These are phyloP conservation scores for Ridgeia piscesae DNA, from an alignment of 1,140 invertebrate genomes.

Conservation along the genomic window DNA sequence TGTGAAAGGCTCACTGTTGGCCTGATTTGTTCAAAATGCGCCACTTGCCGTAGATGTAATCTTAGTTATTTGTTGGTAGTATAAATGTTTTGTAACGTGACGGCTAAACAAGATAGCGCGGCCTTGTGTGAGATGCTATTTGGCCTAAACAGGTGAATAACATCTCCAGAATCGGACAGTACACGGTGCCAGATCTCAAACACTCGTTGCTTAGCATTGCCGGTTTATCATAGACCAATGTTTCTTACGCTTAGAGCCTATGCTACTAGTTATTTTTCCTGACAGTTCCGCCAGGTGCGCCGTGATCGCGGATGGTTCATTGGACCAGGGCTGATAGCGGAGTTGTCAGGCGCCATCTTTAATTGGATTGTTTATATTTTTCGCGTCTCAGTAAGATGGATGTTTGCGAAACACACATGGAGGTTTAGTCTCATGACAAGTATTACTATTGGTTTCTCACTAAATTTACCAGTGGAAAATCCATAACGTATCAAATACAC, in stretches of 20 bases:
- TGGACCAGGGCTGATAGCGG: background rate
- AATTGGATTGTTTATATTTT: background rate
- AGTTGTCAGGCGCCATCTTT: background rate
- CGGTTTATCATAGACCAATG: background rate
- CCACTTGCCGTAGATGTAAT: background rate
- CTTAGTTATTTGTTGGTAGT: background rate
- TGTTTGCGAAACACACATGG: too few relatives aligned
- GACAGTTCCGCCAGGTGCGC: background rate
- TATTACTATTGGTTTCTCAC: background rate
- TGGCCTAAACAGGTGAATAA: background rate
- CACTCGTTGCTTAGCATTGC: background rate
- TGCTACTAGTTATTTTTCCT: background rate
- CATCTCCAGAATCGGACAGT: background rate
- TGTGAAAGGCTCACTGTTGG: background rate
- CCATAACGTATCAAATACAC: too few relatives aligned
- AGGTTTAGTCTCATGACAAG: background rate
- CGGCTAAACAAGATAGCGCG: background rate
- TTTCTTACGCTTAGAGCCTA: background rate
- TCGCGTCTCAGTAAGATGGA: background rate
- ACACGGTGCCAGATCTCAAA: background rate
- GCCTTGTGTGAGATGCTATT: background rate
- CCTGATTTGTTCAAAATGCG: background rate
- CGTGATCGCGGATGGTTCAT: background rate
- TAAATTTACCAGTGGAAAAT: too few relatives aligned
- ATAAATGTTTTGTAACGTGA: background rate